A percentile compares a stretch with the other conserved stretches of the same genome.
phyloP scores from a whole-genome alignment of 2,888 invertebrate genomes.

The Harmothoe impar region DNA sequence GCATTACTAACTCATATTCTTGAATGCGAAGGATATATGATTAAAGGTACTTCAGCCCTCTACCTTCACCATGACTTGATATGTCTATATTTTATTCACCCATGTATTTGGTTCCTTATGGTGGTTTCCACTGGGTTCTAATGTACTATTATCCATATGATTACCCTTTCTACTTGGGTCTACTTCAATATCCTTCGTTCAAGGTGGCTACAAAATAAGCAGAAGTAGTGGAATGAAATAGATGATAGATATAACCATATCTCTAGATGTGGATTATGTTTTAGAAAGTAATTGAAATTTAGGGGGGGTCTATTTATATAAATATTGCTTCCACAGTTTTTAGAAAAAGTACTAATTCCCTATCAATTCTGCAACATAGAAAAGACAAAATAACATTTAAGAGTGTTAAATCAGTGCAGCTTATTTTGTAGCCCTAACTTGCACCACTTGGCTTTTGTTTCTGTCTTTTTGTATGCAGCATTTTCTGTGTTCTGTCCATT shows the following conservation, averaged over 20 bases:
- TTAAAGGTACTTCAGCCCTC: neutral
- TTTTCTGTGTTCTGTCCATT: constrained; percentile 56
- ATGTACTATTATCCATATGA: neutral
- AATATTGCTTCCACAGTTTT: too few relatives aligned
- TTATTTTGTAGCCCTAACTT: constrained; percentile 53
- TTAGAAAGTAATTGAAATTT: too few relatives aligned
- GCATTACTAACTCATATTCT: constrained; percentile 21
- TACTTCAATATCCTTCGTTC: constrained; percentile 4
- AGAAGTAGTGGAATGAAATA: neutral
- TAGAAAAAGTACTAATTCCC: too few relatives aligned
- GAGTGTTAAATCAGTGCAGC: neutral
- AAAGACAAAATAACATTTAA: too few relatives aligned
- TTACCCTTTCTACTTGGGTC: neutral
- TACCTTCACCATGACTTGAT: neutral
- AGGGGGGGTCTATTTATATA: too few relatives aligned
- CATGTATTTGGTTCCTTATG: neutral
- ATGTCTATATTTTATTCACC: neutral
- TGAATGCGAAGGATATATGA: constrained; percentile 33
- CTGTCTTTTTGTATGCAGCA: neutral
- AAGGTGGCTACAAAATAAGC: constrained; percentile 41
- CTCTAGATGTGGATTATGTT: too few relatives aligned
- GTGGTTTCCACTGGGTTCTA: constrained; percentile 31
- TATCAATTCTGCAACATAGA: too few relatives aligned
- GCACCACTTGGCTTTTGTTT: constrained; percentile 41
- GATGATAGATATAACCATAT: too few relatives aligned